Percentiles rank a stretch among this genome's conserved stretches.
phyloP scores from a whole-genome alignment of 2,113 vertebrate genomes.

The Calyptommatus sinebrachiatus region DNA sequence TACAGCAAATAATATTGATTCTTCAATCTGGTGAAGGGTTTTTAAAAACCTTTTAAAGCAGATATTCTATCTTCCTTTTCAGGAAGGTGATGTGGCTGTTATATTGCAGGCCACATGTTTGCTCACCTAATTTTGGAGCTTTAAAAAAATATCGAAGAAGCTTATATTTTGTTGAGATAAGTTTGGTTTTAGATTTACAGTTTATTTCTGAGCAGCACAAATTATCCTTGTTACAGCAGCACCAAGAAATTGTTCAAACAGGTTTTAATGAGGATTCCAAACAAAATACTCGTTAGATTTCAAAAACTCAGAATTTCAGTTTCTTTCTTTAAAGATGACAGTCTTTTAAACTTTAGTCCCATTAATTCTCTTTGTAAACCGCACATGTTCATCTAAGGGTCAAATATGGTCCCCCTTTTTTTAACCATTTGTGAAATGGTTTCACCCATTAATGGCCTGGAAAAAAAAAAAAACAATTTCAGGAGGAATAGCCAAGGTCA shows the following conservation, averaged over 20 bases:
- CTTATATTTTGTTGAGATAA: not conserved
- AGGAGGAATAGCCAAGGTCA: slow-evolving; percentile 23
- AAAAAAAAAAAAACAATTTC: slow-evolving; percentile 5
- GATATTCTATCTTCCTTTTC: not conserved
- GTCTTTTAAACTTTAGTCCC: slow-evolving; percentile 1
- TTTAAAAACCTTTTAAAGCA: not conserved
- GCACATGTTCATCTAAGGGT: not conserved
- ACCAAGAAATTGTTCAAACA: not conserved
- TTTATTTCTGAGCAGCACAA: not conserved
- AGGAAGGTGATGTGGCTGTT: not conserved
- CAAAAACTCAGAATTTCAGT: not conserved
- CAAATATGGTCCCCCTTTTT: slow-evolving; percentile 5
- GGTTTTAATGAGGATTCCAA: slow-evolving; percentile 20
- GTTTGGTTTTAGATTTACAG: not conserved
- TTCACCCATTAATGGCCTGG: slow-evolving; percentile 16
- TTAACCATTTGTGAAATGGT: not conserved
- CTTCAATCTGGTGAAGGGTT: slow-evolving; percentile 17
- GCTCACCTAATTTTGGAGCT: not conserved
- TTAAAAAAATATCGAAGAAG: not conserved
- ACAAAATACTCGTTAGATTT: slow-evolving; percentile 5
- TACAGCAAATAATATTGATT: slow-evolving; percentile 33
- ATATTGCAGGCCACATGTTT: slow-evolving; percentile 2
- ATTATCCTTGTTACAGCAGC: not conserved
- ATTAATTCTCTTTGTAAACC: slow-evolving; percentile 2
- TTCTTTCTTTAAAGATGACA: not conserved